phyloP scores from a whole-genome alignment of 2,888 invertebrate species.

The Noctua fimbriata region DNA sequence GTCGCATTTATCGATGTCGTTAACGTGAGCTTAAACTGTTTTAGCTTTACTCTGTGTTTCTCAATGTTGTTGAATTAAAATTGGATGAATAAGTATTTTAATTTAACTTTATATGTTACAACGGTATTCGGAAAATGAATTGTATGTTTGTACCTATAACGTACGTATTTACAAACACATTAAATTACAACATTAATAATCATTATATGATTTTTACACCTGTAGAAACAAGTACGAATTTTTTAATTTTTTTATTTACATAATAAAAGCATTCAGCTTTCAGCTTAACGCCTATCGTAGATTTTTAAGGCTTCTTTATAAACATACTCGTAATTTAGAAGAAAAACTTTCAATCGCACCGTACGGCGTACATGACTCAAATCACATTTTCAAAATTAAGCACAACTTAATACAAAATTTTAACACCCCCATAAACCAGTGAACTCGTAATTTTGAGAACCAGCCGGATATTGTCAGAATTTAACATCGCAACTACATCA shows the following conservation, averaged over 20 bases:
- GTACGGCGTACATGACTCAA: background rate
- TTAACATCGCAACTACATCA: constrained; percentile 79
- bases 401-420: constrained; percentile 37
- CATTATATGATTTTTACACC: background rate
- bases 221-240: background rate
- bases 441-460: constrained; percentile 75
- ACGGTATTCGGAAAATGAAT: background rate
- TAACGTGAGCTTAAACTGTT: constrained; percentile 81
- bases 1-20: constrained; percentile 83
- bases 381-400: constrained; percentile 1
- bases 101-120: background rate
- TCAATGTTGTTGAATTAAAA: constrained; percentile 62
- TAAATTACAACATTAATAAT: too few species aligned
- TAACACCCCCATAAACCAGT: constrained; percentile 58
- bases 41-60: constrained; percentile 71
- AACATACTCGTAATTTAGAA: background rate
- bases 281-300: background rate
- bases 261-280: background rate
- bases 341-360: background rate
- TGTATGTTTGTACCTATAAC: background rate
- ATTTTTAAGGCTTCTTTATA: background rate
- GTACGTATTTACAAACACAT: too few species aligned
- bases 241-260: background rate
- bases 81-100: background rate
- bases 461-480: constrained; percentile 76